Base-by-base conservation (phyloP, 2,888 invertebrate genomes). In the Leucania comma region DNA sequence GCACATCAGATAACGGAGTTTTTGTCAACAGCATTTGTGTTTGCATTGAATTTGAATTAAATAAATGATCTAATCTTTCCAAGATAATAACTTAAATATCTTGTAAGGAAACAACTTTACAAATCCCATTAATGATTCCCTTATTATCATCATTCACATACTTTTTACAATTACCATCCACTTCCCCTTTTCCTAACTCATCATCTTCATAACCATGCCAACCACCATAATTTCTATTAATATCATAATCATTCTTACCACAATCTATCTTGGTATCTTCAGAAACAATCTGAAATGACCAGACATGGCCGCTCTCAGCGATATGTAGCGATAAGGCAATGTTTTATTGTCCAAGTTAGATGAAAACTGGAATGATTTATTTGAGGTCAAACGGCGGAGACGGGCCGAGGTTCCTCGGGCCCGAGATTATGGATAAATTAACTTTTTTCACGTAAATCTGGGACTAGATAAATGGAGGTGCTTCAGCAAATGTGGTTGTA, bases 301-400 rank as follows among this genome's bases (percentile, higher is more conserved):
- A 63, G 64, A n/a, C 63, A 64, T 68, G 81, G 56, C 78, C 58
- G 71, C 80, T 59, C 51, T 66, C 78, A 76, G 78, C 81, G 54
- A 64, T 81, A 78, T 79, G 78, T 77, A 60, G 71, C 56, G 81
- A 78, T 81, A 81, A 70, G 59, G 35, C 68, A 42, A 68, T 87
- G 87, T 87, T 89, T 90, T 86, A 89, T 89, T 84, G 83, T 82
- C 65, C 57, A 87, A 89, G 81, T 90, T 89, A 82, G 81, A 81
- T 84, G 87, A 75, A 80, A 84, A 86, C 81, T 86, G 83, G 68
- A 76, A 78, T 84, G 85, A 88, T 90, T 90, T 88, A 89, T 90
- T 87, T 84, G 78, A 83, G 84, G 85, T 81, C 86, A 88, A 88
- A 89, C 89, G 86, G 85, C 82, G 83, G 78, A 79, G 79, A 70